A percentile compares a stretch with the other conserved stretches of the same genome.
Conservation (phyloP, 2,797 vertebrate genomes). For the Rhincodon typus region DNA sequence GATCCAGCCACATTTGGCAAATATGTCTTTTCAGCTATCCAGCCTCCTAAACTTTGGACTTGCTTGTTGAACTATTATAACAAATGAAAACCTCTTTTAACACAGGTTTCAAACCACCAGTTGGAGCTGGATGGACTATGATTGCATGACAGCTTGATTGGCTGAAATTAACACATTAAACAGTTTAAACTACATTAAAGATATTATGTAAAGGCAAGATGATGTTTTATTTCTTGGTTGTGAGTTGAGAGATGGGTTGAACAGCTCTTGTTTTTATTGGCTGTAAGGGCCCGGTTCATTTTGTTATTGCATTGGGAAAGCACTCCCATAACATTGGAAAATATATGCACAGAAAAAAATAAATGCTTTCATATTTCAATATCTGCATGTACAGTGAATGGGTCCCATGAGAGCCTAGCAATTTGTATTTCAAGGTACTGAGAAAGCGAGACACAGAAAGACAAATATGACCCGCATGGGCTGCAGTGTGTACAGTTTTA, state of each 20-base stretch:
- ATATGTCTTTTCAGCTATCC: background rate
- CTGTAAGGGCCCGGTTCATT: background rate
- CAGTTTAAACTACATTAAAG: too few relatives aligned
- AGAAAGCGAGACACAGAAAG: background rate
- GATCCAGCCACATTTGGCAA: background rate
- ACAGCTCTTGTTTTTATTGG: background rate
- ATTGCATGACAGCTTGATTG: too few relatives aligned
- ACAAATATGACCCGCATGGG: conserved; percentile 22
- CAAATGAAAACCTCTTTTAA: background rate
- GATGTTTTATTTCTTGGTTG: background rate
- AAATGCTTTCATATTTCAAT: background rate
- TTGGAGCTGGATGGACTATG: too few relatives aligned
- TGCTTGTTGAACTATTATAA: background rate
- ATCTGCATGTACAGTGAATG: background rate
- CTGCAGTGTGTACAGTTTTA: conserved; percentile 2
- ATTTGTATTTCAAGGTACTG: conserved; percentile 5
- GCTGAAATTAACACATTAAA: too few relatives aligned
- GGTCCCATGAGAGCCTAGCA: background rate
- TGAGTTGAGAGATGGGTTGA: background rate
- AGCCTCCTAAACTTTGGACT: background rate
- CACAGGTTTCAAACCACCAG: background rate
- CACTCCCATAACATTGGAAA: background rate
- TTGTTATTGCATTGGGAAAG: background rate
- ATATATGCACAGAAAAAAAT: background rate
- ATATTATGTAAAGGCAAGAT: background rate